A percentile compares a stretch with the other conserved stretches of the same genome.
Conservation (phyloP, 2,888 invertebrate genomes). For the Andricus curvator region DNA sequence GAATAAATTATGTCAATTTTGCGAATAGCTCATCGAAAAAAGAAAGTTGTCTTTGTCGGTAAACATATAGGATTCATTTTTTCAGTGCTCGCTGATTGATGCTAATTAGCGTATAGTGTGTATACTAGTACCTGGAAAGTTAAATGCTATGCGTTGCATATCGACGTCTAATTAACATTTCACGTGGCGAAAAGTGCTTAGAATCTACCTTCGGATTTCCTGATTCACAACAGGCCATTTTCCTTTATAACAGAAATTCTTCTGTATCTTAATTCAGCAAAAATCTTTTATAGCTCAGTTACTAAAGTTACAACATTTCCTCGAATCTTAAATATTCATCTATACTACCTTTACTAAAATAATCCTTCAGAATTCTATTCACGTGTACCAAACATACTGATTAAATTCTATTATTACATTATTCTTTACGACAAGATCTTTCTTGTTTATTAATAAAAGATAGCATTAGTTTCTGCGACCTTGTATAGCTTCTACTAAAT, state of each 20-base stretch:
- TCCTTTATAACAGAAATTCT: background rate
- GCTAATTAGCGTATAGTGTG: conserved; percentile 7
- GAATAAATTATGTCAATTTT: conserved; percentile 24
- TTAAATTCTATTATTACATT: background rate
- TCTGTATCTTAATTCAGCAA: background rate
- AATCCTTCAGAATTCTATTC: no score
- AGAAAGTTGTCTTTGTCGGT: conserved; percentile 30
- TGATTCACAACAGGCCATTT: background rate
- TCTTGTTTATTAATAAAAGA: background rate
- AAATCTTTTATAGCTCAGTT: background rate
- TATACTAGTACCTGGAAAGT: background rate
- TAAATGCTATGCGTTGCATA: background rate
- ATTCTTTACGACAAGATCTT: background rate
- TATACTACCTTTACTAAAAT: no score
- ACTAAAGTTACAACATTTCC: background rate
- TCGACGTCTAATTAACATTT: conserved; percentile 14
- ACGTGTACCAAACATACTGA: no score
- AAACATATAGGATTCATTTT: conserved; percentile 9
- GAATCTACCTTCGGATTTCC: background rate
- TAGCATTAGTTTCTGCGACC: background rate
- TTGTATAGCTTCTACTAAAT: background rate
- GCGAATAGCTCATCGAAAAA: background rate
- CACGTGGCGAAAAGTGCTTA: background rate
- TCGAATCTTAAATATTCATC: background rate
- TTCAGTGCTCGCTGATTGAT: conserved; percentile 1